A percentile compares a stretch with the other conserved stretches of the same genome.
These are phyloP conservation scores for Psettodes erumei DNA, from an alignment of 2,113 vertebrate genomes.

Conservation along the genomic window DNA sequence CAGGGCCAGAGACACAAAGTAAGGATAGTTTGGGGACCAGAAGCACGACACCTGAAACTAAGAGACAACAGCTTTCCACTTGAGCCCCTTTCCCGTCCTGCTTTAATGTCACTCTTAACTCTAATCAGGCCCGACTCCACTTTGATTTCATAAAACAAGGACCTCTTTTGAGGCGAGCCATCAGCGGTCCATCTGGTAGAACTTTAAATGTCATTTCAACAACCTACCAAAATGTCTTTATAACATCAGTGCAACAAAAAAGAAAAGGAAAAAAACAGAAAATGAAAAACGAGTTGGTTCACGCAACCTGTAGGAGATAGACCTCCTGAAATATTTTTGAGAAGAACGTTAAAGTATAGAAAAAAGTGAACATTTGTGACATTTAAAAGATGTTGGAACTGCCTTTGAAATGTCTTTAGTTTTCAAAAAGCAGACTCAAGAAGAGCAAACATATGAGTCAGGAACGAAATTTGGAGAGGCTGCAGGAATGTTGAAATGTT, in stretches of 20 bases:
- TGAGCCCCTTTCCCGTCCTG: background rate
- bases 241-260: constrained; percentile 50
- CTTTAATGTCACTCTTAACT: constrained; percentile 46
- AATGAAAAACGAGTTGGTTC: constrained; percentile 42
- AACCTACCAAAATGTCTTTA: constrained; percentile 65
- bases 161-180: constrained; percentile 59
- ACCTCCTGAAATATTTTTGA: too few species aligned
- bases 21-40: background rate
- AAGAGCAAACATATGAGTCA: constrained; percentile 41
- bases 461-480: constrained; percentile 26
- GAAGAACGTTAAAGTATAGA: too few species aligned
- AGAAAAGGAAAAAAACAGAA: constrained; percentile 7
- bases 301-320: constrained; percentile 40
- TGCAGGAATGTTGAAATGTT: constrained; percentile 62
- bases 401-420: constrained; percentile 25
- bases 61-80: constrained; percentile 1
- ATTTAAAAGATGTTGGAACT: background rate
- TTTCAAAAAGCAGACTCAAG: constrained; percentile 45
- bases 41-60: constrained; percentile 7
- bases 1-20: background rate
- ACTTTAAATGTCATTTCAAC: constrained; percentile 70
- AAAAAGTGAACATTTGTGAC: too few species aligned
- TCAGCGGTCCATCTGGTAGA: constrained; percentile 77
- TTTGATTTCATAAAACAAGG: constrained; percentile 72
- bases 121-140: constrained; percentile 59